Percentiles rank a stretch among this genome's conserved stretches.
phyloP scores from a whole-genome alignment of 2,797 vertebrate species.

The Cynodonichthys magdalenae region DNA sequence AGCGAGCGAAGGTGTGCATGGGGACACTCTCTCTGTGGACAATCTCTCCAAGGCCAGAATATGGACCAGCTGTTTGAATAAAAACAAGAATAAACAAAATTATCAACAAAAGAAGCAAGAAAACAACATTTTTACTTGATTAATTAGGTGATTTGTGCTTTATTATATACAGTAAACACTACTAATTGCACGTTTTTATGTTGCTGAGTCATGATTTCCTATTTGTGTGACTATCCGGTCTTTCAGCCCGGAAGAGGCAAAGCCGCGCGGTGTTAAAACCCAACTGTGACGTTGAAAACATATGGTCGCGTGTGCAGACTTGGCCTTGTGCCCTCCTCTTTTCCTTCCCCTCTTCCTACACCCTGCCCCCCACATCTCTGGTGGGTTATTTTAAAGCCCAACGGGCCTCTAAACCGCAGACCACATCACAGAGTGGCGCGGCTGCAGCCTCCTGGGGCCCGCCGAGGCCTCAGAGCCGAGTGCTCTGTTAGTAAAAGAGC shows the following conservation, averaged over 20 bases:
- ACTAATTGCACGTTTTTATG: neutral
- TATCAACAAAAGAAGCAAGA: slow-evolving; percentile 5
- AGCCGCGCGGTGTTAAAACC: slow-evolving; percentile 67
- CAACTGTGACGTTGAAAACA: slow-evolving; percentile 71
- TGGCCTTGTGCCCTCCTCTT: slow-evolving; percentile 44
- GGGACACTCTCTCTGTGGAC: slow-evolving; percentile 98
- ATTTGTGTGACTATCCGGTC: slow-evolving; percentile 16
- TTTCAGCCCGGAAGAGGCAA: slow-evolving; percentile 33
- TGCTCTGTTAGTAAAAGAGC: slow-evolving; percentile 69
- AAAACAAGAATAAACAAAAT: slow-evolving; percentile 2
- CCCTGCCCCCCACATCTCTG: slow-evolving; percentile 67
- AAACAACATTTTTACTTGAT: neutral
- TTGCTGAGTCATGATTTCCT: slow-evolving; percentile 17
- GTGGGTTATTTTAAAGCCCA: slow-evolving; percentile 79
- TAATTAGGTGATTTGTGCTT: neutral
- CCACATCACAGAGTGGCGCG: slow-evolving; percentile 75
- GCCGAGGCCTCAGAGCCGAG: slow-evolving; percentile 63
- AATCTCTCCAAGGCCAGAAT: slow-evolving; percentile 96
- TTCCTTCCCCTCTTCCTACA: slow-evolving; percentile 53
- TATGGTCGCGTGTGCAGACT: slow-evolving; percentile 71
- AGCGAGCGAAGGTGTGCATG: slow-evolving; percentile 99
- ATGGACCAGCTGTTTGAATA: slow-evolving; percentile 87
- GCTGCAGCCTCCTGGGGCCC: slow-evolving; percentile 65
- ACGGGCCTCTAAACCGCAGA: slow-evolving; percentile 70
- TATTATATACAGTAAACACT: neutral